These are phyloP conservation scores for Chrysina gloriosa DNA, from an alignment of 2,888 invertebrate genomes.

Conservation along the genomic window DNA sequence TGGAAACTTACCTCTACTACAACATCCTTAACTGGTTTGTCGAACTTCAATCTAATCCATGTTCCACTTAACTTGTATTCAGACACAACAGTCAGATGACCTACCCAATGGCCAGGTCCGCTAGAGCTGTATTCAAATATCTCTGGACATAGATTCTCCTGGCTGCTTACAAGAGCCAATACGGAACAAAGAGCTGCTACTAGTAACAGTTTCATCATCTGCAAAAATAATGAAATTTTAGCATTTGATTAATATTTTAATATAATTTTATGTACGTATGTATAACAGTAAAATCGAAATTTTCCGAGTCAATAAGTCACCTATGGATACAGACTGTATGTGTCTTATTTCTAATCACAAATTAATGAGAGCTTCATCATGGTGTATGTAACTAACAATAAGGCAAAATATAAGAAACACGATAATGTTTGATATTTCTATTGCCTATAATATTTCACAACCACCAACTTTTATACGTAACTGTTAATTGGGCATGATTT, in stretches of 20 bases:
- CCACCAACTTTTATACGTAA: no score
- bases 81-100: slow-evolving; percentile 50
- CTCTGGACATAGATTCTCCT: slow-evolving; percentile 54
- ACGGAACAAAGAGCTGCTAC: not conserved
- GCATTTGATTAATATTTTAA: not conserved
- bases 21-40: slow-evolving; percentile 47
- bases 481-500: no score
- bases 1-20: slow-evolving; percentile 50
- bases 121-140: slow-evolving; percentile 53
- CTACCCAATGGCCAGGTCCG: slow-evolving; percentile 50
- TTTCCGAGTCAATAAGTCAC: no score
- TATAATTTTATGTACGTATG: no score
- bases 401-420: no score
- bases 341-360: no score
- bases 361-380: no score
- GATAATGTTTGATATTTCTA: no score
- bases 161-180: not conserved
- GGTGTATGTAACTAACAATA: no score
- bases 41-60: slow-evolving; percentile 55
- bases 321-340: no score
- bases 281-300: no score
- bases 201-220: slow-evolving; percentile 30
- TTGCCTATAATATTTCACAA: no score
- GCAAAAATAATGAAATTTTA: not conserved
- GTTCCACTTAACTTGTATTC: slow-evolving; percentile 54